Evolutionary conservation across 1,140 invertebrate genomes (phyloP).

Genomic region (Zaprionus gabonicus): DNA sequence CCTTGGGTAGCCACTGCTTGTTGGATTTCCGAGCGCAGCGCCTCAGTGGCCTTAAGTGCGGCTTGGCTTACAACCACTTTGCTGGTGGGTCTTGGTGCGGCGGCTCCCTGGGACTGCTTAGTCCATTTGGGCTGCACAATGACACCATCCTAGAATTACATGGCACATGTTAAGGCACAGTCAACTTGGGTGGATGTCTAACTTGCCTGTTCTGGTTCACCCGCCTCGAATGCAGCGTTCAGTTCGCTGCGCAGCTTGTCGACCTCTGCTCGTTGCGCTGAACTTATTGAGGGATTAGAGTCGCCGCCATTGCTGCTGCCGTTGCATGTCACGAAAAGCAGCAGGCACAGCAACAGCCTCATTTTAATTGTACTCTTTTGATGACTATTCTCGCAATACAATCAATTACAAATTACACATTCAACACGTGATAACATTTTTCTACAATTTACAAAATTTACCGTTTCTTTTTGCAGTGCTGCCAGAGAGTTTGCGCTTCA

Average conservation of each 20-base stretch:
- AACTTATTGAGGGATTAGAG: neutral
- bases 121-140: constrained; percentile 74
- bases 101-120: neutral
- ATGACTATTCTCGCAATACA: constrained; percentile 4
- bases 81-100: neutral
- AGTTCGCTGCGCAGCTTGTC: constrained; percentile 65
- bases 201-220: constrained; percentile 32
- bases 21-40: constrained; percentile 64
- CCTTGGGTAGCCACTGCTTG: constrained; percentile 53
- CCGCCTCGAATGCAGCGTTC: constrained; percentile 52
- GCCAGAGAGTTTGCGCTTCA: constrained; percentile 2
- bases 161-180: neutral
- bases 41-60: constrained; percentile 32
- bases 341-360: constrained; percentile 26
- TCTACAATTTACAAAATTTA: constrained; percentile 41
- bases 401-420: constrained; percentile 24
- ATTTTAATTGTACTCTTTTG: constrained; percentile 6
- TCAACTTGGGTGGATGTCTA: neutral
- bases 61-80: constrained; percentile 56
- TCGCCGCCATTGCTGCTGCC: neutral
- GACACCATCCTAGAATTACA: constrained; percentile 43
- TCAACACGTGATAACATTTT: constrained; percentile 43
- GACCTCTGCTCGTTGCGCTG: constrained; percentile 52
- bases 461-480: constrained; percentile 33
- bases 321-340: constrained; percentile 14